phyloP scores from a whole-genome alignment of 2,888 invertebrate species.

The Parasteatoda lunata region DNA sequence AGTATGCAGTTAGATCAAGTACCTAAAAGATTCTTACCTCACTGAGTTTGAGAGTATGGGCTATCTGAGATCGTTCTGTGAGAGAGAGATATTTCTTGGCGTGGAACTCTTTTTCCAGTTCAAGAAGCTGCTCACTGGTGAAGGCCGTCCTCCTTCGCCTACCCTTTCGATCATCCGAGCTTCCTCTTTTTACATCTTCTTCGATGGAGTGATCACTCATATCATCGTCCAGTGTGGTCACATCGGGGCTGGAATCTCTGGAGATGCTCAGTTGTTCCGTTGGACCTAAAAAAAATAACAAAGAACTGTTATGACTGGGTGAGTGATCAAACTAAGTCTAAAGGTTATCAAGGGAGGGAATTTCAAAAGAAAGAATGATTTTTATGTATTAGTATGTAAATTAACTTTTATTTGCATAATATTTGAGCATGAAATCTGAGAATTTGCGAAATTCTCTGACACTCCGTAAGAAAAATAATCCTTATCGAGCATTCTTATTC shows the following conservation, averaged over 20 bases:
- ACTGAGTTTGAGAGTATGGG: slow-evolving; percentile 89
- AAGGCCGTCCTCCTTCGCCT: slow-evolving; percentile 92
- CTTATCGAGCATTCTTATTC: too few species aligned
- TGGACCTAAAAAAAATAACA: slow-evolving; percentile 25
- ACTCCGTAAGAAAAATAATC: too few species aligned
- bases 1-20: too few species aligned
- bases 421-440: too few species aligned
- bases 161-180: slow-evolving; percentile 25
- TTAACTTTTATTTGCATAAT: too few species aligned
- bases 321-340: too few species aligned
- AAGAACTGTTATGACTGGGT: too few species aligned
- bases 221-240: slow-evolving; percentile 63
- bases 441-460: too few species aligned
- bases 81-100: slow-evolving; percentile 95
- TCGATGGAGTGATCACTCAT: slow-evolving; percentile 45
- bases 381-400: too few species aligned
- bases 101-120: slow-evolving; percentile 93
- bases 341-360: too few species aligned
- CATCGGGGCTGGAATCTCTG: slow-evolving; percentile 62
- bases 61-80: slow-evolving; percentile 94
- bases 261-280: slow-evolving; percentile 36
- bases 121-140: slow-evolving; percentile 92
- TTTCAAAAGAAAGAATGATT: too few species aligned
- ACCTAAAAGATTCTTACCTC: slow-evolving; percentile 78
- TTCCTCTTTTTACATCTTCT: slow-evolving; percentile 7